A percentile compares a stretch with the other conserved stretches of the same genome.
phyloP scores from a whole-genome alignment of 2,113 vertebrate genomes.

The Mormoops blainvillei region DNA sequence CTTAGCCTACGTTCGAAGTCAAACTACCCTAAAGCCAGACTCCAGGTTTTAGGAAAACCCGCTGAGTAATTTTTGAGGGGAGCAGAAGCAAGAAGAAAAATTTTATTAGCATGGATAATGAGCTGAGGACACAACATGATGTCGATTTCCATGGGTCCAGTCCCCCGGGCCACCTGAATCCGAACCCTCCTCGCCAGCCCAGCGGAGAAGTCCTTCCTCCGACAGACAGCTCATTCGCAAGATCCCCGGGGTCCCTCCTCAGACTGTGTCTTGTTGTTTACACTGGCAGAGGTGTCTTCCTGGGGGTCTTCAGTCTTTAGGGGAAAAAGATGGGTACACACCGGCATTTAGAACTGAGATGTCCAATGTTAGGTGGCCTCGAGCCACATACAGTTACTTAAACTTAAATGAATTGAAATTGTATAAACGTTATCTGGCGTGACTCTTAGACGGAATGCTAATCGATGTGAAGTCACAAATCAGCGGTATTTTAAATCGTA shows the following conservation, averaged over 20 bases:
- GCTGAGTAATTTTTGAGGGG: not conserved
- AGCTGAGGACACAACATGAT: not conserved
- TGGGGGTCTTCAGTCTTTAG: not conserved
- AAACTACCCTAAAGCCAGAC: not conserved
- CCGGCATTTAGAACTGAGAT: not conserved
- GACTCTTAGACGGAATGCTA: slow-evolving; percentile 95
- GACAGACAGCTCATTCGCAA: not conserved
- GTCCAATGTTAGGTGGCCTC: not conserved
- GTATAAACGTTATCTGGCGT: slow-evolving; percentile 92
- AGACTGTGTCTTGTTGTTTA: accelerated
- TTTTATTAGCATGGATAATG: not conserved
- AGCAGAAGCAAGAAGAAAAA: not conserved
- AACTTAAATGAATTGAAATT: not conserved
- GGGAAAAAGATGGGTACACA: not conserved
- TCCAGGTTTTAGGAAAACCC: not conserved
- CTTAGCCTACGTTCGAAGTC: not conserved
- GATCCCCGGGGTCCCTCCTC: not conserved
- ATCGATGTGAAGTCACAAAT: slow-evolving; percentile 97
- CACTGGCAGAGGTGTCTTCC: not conserved
- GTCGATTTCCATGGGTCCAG: accelerated
- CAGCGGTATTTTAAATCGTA: slow-evolving; percentile 94
- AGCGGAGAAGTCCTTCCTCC: not conserved
- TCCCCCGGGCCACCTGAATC: accelerated
- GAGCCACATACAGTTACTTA: accelerated
- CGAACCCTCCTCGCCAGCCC: not conserved